Percentiles rank a stretch among this genome's conserved stretches.
Evolutionary conservation across 2,888 invertebrate genomes (phyloP).

Genomic region (Microctonus hyperodae): DNA sequence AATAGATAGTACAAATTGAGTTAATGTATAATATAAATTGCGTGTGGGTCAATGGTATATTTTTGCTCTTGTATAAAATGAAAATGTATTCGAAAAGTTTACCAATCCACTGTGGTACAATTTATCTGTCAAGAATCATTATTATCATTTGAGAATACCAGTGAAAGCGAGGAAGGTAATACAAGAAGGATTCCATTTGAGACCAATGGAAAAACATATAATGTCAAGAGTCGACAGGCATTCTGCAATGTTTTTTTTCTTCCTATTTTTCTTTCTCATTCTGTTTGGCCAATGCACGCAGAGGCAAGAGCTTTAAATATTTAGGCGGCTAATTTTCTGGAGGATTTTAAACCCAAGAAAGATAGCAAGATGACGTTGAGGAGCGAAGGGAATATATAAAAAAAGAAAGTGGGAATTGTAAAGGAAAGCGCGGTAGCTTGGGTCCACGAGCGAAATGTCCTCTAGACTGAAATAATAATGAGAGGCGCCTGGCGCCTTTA

Average conservation of each 20-base stretch:
- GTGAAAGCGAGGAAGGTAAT: background rate
- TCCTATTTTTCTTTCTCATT: constrained; percentile 28
- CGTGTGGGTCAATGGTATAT: background rate
- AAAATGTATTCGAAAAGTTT: background rate
- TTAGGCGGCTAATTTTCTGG: constrained; percentile 60
- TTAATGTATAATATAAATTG: background rate
- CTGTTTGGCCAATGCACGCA: constrained; percentile 34
- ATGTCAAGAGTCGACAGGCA: constrained; percentile 17
- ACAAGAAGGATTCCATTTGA: constrained; percentile 5
- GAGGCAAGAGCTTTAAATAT: constrained; percentile 52
- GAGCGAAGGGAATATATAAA: constrained; percentile 31
- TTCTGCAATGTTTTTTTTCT: constrained; percentile 12
- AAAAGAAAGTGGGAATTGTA: constrained; percentile 56
- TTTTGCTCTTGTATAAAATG: background rate
- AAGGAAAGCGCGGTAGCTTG: constrained; percentile 46
- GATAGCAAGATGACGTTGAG: constrained; percentile 14
- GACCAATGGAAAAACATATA: constrained; percentile 20
- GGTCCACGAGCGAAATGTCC: constrained; percentile 52
- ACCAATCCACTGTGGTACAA: constrained; percentile 3
- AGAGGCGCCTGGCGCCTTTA: constrained; percentile 61
- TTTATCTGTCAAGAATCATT: constrained; percentile 10
- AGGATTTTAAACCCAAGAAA: constrained; percentile 50
- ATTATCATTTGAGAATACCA: background rate
- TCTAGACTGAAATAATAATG: constrained; percentile 63
- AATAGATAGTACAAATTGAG: background rate